A percentile compares a stretch with the other conserved stretches of the same genome.
These are phyloP conservation scores for Cinclus mexicanus DNA, from an alignment of 2,113 vertebrate genomes.

Conservation along the genomic window DNA sequence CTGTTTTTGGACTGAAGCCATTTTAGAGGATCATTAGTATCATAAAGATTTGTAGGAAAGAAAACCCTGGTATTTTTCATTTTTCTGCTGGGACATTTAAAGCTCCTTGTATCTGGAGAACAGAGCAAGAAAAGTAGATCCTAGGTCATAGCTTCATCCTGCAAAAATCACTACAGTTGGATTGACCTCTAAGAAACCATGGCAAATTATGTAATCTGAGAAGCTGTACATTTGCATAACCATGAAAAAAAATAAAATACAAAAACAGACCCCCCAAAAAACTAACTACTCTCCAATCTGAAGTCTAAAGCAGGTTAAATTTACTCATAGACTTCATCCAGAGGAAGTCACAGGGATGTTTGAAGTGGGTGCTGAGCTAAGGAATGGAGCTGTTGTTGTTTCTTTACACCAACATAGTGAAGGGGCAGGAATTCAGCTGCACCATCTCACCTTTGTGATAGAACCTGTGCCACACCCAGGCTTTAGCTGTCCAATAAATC, in stretches of 20 bases:
- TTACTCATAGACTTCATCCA: neutral
- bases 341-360: neutral
- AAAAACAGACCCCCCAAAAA: neutral
- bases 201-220: neutral
- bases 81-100: conserved; percentile 25
- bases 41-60: neutral
- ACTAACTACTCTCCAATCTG: neutral
- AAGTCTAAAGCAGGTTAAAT: neutral
- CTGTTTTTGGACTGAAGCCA: neutral
- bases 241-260: neutral
- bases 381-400: neutral
- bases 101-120: neutral
- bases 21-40: neutral
- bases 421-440: neutral
- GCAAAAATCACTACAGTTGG: neutral
- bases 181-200: neutral
- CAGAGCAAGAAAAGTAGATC: neutral
- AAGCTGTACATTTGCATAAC: neutral
- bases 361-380: neutral
- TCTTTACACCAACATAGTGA: neutral
- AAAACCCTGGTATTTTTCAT: conserved; percentile 1
- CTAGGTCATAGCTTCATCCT: neutral
- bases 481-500: neutral
- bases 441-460: neutral
- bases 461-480: neutral